phyloP scores from a whole-genome alignment of 2,888 invertebrate species.

The Eupeodes latifasciatus region DNA sequence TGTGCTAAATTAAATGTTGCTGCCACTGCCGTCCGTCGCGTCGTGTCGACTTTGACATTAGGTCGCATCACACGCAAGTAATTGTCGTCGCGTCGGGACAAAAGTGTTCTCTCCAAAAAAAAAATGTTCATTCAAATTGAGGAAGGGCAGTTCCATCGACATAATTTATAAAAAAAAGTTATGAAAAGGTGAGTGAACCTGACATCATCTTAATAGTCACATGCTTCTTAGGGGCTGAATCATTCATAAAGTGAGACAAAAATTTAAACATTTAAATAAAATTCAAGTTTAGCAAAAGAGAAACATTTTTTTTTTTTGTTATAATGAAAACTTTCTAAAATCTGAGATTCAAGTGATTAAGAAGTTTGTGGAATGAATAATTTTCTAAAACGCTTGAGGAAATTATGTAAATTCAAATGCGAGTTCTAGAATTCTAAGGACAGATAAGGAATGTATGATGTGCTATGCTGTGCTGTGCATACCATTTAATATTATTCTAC shows the following conservation, averaged over 20 bases:
- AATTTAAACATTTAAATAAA: neutral
- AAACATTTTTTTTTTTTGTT: neutral
- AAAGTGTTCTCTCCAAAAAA: neutral
- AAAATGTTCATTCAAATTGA: neutral
- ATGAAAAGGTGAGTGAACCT: conserved; percentile 52
- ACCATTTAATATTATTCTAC: neutral
- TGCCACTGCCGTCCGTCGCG: neutral
- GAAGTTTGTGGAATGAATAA: conserved; percentile 33
- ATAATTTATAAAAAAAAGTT: conserved; percentile 17
- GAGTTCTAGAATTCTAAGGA: neutral
- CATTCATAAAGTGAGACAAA: neutral
- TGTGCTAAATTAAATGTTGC: conserved; percentile 44
- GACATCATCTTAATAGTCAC: conserved; percentile 20
- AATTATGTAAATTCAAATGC: conserved; percentile 29
- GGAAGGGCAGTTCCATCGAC: conserved; percentile 41
- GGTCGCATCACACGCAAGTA: neutral
- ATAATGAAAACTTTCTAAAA: conserved; percentile 26
- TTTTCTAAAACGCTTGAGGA: conserved; percentile 33
- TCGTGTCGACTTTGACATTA: no score
- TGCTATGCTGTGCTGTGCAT: no score
- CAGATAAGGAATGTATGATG: neutral
- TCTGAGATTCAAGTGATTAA: conserved; percentile 24
- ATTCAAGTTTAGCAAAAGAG: neutral
- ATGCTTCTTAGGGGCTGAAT: conserved; percentile 24
- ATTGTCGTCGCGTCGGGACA: no score